Conservation (phyloP, 2,113 vertebrate genomes). For the Symphodus melops region DNA sequence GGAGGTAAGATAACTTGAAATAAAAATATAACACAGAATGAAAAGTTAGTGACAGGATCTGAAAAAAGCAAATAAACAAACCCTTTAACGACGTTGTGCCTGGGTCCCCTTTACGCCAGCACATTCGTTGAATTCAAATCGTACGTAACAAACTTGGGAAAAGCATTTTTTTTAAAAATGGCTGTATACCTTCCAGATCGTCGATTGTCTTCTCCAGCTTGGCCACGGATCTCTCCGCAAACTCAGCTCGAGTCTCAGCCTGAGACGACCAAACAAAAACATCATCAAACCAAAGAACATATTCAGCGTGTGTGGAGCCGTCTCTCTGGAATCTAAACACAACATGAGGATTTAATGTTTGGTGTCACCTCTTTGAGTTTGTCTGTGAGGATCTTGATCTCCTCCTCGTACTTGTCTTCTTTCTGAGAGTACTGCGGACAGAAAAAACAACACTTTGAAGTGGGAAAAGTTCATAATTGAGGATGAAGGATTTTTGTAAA, state of each 20-base stretch:
- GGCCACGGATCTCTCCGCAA: slow-evolving; percentile 93
- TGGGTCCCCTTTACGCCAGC: too few relatives aligned
- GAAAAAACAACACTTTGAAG: slow-evolving; percentile 1
- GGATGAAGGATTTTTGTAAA: too few relatives aligned
- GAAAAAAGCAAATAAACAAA: too few relatives aligned
- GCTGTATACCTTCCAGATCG: slow-evolving; percentile 91
- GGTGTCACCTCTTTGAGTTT: slow-evolving; percentile 94
- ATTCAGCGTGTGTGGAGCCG: neutral
- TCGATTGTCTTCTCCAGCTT: slow-evolving; percentile 97
- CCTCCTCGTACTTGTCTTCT: slow-evolving; percentile 98
- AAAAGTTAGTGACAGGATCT: too few relatives aligned
- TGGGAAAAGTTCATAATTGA: too few relatives aligned
- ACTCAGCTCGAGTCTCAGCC: slow-evolving; percentile 95
- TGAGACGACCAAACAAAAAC: slow-evolving; percentile 57
- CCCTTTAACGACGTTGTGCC: too few relatives aligned
- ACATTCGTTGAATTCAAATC: too few relatives aligned
- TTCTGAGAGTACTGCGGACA: slow-evolving; percentile 94
- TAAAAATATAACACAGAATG: too few relatives aligned
- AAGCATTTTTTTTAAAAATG: too few relatives aligned
- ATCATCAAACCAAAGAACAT: neutral
- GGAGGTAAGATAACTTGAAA: too few relatives aligned
- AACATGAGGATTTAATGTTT: neutral
- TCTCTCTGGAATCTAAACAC: neutral
- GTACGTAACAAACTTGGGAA: too few relatives aligned
- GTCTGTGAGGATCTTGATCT: slow-evolving; percentile 97